A percentile compares a stretch with the other conserved stretches of the same genome.
Conservation (phyloP, 2,888 invertebrate species). For the Perizoma flavofasciatum region DNA sequence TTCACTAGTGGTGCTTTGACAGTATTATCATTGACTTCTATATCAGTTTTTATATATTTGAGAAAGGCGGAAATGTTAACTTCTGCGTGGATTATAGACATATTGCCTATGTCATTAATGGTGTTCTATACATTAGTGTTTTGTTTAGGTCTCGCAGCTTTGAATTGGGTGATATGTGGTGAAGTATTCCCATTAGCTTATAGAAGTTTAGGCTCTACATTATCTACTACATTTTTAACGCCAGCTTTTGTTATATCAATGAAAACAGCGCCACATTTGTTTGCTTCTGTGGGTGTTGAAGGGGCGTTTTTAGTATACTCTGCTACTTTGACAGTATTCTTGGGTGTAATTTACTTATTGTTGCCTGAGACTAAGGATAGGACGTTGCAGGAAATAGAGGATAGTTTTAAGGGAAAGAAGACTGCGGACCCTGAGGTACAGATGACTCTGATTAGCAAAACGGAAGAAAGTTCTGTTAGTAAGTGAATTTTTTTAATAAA, state of each 20-base stretch:
- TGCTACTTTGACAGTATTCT: slow-evolving; percentile 62
- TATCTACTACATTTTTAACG: slow-evolving; percentile 75
- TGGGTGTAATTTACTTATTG: slow-evolving; percentile 64
- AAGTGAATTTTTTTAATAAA: neutral
- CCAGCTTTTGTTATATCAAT: slow-evolving; percentile 75
- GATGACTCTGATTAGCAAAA: slow-evolving; percentile 60
- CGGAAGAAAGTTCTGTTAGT: neutral
- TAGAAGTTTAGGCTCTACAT: slow-evolving; percentile 73
- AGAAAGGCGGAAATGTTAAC: slow-evolving; percentile 62
- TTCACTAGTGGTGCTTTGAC: slow-evolving; percentile 72
- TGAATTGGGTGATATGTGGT: slow-evolving; percentile 79
- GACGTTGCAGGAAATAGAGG: slow-evolving; percentile 75
- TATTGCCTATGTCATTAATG: slow-evolving; percentile 71
- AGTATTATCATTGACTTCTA: slow-evolving; percentile 63
- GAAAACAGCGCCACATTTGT: slow-evolving; percentile 78
- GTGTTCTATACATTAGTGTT: slow-evolving; percentile 70
- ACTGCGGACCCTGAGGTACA: slow-evolving; percentile 64
- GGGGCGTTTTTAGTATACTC: slow-evolving; percentile 77
- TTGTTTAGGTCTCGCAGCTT: slow-evolving; percentile 72
- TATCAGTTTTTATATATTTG: slow-evolving; percentile 71
- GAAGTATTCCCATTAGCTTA: slow-evolving; percentile 78
- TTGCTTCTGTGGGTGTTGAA: slow-evolving; percentile 72
- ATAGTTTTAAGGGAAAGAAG: slow-evolving; percentile 71
- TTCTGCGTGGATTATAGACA: slow-evolving; percentile 60
- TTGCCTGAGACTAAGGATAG: slow-evolving; percentile 77